Base-by-base conservation (phyloP, 2,797 vertebrate genomes). In the Clarias laeviceps region DNA sequence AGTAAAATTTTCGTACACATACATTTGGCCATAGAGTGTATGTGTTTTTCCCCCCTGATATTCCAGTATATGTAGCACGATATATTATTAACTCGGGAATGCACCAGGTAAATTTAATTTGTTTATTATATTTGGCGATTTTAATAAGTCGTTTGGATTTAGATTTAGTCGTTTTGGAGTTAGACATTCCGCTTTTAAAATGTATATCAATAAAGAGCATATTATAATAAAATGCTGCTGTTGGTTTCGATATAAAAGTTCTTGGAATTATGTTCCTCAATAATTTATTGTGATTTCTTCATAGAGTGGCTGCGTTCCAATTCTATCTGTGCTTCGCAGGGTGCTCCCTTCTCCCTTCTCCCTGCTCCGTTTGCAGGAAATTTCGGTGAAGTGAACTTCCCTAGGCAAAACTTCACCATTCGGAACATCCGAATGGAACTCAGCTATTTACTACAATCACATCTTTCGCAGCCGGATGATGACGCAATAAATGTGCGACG, bases 401-500 rank as follows among this genome's bases (percentile, higher is more conserved):
- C 37, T 7, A 40, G 37, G 37, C 37, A 40, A 40, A 40, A 40
- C 37, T 40, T 40, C 37, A 40, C 37, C 37, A 40, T 40, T 40
- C 37, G 37, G 37, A 40, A 40, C 37, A 40, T 8, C 37, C 37
- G 37, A 40, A 7, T 40, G 37, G 37, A 40, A 40, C 37, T 5
- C 37, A 40, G 5, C 6, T 14, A 50, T 50, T 14, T 50, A 50
- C 45, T 50, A 29, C 9, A 40, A n/a, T 72, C 69, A n/a, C 40
- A 4, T 8, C 27, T 12, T 18, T 17, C 17, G 50, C 22, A 7
- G 6, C 5, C 22, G 15, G 6, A 5, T 24, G 24, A 45, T 80
- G 59, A 64, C 59, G 77, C 2, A n/a, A 64, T 80, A 64, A 9
- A 18, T 64, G 59, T 27, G 77, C 77, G 77, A 40, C 77, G 14